Base-by-base conservation (phyloP, 2,888 invertebrate genomes). In the Drosophila algonquin region DNA sequence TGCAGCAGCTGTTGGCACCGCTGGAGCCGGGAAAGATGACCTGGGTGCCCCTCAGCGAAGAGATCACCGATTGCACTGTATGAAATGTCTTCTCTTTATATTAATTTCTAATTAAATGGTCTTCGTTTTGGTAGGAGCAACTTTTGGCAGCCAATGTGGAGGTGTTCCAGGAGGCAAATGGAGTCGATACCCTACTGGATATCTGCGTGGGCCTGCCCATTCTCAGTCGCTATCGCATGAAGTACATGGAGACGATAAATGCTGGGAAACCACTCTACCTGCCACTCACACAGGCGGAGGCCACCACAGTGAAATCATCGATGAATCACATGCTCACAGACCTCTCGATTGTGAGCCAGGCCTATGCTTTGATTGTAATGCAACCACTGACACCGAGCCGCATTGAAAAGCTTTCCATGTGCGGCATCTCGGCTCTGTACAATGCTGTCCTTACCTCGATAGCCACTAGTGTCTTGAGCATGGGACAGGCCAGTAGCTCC, bases 381-480 rank as follows among this genome's bases (percentile, higher is more conserved):
- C 98, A 98, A 91, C 98, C 98, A 0, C 93, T 98, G 80, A 97
- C 96, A 10, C 94, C 96, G 4, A 95, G 95, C n/a, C 96, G 97
- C 83, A 94, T 98, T 54, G 94, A 95, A 67, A 96, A 96, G 89
- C 93, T 98, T 48, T 96, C 96, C 53, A 95, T 95, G 70, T 93
- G 98, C 72, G 96, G 96, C 60, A 96, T 96, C 93, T 96, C 97
- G 7, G 97, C 96, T 81, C 92, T 98, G 5, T 96, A 98, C 79
- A 96, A 95, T 83, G 96, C 96, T 2, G 95, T 96, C 18, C 94
- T 95, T 0, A 95, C 96, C 91, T 96, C 95, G 1, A 94, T 94
- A 6, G 93, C 95, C 0, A 93, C 94, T 64, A 94, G 94, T 70
- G 94, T 95, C 53, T 92, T 95, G 8, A 93, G 93, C 27, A 94